These are phyloP conservation scores for Crotalus tigris DNA, from an alignment of 2,113 vertebrate genomes.

Conservation along the genomic window DNA sequence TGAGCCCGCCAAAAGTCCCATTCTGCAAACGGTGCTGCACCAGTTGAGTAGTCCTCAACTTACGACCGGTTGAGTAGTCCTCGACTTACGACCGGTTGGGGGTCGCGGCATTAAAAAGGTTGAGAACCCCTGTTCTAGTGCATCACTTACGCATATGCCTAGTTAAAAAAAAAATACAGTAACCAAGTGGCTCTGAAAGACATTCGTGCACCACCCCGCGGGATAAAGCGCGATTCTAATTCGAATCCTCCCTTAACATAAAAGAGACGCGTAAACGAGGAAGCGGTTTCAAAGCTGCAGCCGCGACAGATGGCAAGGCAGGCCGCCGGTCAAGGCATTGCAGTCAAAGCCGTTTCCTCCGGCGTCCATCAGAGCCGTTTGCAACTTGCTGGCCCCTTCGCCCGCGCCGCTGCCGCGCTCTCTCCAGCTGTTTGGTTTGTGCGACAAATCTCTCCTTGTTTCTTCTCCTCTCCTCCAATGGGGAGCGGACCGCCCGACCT, in stretches of 20 bases:
- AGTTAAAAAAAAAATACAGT: background rate
- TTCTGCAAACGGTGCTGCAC: too few relatives aligned
- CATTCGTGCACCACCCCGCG: background rate
- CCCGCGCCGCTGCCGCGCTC: background rate
- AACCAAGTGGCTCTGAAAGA: background rate
- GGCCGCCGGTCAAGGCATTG: background rate
- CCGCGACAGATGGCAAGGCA: background rate
- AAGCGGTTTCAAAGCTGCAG: background rate
- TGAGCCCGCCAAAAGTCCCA: too few relatives aligned
- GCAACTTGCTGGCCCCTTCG: too few relatives aligned
- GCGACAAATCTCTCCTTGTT: background rate
- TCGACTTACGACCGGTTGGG: too few relatives aligned
- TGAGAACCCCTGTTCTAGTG: too few relatives aligned
- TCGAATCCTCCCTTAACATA: background rate
- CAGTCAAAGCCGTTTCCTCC: background rate
- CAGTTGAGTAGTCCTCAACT: too few relatives aligned
- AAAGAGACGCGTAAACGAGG: background rate
- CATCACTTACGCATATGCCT: background rate
- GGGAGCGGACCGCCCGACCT: background rate
- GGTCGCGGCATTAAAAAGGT: too few relatives aligned
- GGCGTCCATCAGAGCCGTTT: background rate
- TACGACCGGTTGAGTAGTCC: too few relatives aligned
- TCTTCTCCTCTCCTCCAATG: background rate
- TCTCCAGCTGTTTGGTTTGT: slow-evolving; percentile 37
- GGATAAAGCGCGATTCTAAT: background rate